Evolutionary conservation across 2,113 vertebrate genomes (phyloP).

Genomic region (Xenopus tropicalis): DNA sequence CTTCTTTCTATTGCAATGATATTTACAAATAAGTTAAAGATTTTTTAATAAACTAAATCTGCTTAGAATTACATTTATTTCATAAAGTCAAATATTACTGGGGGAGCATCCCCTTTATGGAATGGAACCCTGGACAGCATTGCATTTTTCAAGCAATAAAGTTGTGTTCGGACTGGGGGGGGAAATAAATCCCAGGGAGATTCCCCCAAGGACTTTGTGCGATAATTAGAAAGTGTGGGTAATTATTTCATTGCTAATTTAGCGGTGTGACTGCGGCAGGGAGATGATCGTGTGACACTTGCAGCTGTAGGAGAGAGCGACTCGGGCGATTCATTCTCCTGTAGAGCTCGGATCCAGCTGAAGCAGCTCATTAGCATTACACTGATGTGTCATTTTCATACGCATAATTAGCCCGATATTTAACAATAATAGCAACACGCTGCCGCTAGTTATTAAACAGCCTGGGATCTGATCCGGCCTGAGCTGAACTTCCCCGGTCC

Average conservation of each 20-base stretch:
- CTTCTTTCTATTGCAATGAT: too few species aligned
- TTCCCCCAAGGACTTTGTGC: constrained; percentile 68
- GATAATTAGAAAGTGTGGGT: constrained; percentile 74
- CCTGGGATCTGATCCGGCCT: constrained; percentile 72
- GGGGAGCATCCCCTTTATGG: too few species aligned
- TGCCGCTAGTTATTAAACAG: constrained; percentile 79
- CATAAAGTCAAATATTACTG: too few species aligned
- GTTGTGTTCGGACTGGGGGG: neutral
- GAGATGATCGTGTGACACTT: constrained; percentile 75
- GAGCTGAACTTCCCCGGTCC: constrained; percentile 66
- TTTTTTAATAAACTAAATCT: too few species aligned
- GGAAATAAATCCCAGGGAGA: constrained; percentile 53
- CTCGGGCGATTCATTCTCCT: constrained; percentile 91
- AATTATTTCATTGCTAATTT: constrained; percentile 74
- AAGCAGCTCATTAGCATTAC: constrained; percentile 96
- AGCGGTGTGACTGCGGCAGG: constrained; percentile 62
- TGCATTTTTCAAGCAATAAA: too few species aligned
- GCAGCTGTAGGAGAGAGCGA: constrained; percentile 84
- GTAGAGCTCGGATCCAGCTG: constrained; percentile 86
- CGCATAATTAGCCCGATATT: constrained; percentile 99
- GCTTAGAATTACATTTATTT: too few species aligned
- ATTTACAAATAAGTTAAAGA: too few species aligned
- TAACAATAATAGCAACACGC: constrained; percentile 88
- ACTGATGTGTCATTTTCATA: constrained; percentile 98
- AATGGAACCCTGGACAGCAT: too few species aligned